These are phyloP conservation scores for Clarias gariepinus DNA, from an alignment of 2,113 vertebrate genomes.

Conservation along the genomic window DNA sequence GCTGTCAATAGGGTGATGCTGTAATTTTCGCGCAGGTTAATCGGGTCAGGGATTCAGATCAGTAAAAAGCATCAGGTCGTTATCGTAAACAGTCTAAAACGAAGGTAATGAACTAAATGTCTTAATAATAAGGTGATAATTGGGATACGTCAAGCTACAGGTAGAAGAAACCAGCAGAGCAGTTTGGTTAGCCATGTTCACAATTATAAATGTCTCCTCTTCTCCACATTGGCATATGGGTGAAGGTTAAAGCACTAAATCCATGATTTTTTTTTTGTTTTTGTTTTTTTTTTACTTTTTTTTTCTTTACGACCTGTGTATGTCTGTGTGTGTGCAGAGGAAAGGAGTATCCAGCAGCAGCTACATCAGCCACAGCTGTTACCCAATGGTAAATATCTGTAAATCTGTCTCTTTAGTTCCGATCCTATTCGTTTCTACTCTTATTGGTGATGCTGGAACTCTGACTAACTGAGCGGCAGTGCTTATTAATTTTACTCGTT, in stretches of 20 bases:
- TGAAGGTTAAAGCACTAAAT: slow-evolving; percentile 46
- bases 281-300: too few relatives aligned
- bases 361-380: slow-evolving; percentile 83
- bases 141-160: slow-evolving; percentile 6
- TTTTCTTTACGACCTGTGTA: slow-evolving; percentile 13
- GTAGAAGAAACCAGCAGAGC: neutral
- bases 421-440: slow-evolving; percentile 59
- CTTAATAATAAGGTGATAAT: slow-evolving; percentile 6
- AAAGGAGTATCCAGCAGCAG: slow-evolving; percentile 84
- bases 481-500: slow-evolving; percentile 12
- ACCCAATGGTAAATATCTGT: slow-evolving; percentile 91
- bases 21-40: slow-evolving; percentile 16
- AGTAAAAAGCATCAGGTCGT: neutral
- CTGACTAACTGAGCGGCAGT: slow-evolving; percentile 41
- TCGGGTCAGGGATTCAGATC: slow-evolving; percentile 1
- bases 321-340: slow-evolving; percentile 76
- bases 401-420: slow-evolving; percentile 55
- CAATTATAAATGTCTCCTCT: slow-evolving; percentile 17
- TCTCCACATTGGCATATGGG: slow-evolving; percentile 19
- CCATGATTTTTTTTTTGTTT: slow-evolving; percentile 28
- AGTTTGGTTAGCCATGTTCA: neutral
- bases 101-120: slow-evolving; percentile 7
- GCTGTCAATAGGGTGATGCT: slow-evolving; percentile 20
- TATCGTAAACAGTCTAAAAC: neutral
- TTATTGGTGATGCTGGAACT: slow-evolving; percentile 54